Conservation (phyloP, 2,113 vertebrate genomes). For the Nicator chloris region DNA sequence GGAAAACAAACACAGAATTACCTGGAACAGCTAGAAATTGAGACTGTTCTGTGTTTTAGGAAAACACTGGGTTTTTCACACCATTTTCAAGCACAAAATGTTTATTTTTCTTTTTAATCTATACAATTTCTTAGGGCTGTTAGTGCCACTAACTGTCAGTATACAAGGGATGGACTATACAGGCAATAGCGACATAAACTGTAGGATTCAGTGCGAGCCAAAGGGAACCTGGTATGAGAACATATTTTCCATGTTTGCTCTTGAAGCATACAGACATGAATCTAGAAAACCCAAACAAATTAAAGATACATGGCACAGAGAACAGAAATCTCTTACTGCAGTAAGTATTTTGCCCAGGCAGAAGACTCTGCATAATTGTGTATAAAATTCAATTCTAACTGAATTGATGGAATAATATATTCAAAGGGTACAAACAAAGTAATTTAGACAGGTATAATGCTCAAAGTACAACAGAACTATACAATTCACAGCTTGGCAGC, state of each 20-base stretch:
- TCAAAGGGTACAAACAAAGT: conserved; percentile 74
- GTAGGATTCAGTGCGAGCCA: conserved; percentile 70
- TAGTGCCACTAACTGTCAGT: conserved; percentile 80
- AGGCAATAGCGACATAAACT: conserved; percentile 78
- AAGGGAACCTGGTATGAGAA: conserved; percentile 51
- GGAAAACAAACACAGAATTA: not conserved
- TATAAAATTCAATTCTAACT: conserved; percentile 88
- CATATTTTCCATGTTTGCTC: conserved; percentile 71
- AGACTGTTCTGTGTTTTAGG: conserved; percentile 19
- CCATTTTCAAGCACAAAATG: conserved; percentile 89
- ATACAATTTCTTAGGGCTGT: conserved; percentile 80
- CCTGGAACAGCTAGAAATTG: not conserved
- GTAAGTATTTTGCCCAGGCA: conserved; percentile 80
- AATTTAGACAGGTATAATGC: conserved; percentile 67
- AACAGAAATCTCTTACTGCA: conserved; percentile 89
- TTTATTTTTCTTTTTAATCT: conserved; percentile 91
- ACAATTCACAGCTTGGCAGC: conserved; percentile 82
- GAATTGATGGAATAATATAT: conserved; percentile 84
- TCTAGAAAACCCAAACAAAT: conserved; percentile 73
- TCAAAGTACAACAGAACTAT: conserved; percentile 72
- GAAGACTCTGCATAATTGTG: conserved; percentile 82
- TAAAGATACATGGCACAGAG: conserved; percentile 79
- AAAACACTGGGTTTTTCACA: conserved; percentile 60
- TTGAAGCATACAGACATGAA: conserved; percentile 70
- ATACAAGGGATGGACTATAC: conserved; percentile 71